These are phyloP conservation scores for Mustelus asterias DNA, from an alignment of 2,113 vertebrate species.

Conservation along the genomic window DNA sequence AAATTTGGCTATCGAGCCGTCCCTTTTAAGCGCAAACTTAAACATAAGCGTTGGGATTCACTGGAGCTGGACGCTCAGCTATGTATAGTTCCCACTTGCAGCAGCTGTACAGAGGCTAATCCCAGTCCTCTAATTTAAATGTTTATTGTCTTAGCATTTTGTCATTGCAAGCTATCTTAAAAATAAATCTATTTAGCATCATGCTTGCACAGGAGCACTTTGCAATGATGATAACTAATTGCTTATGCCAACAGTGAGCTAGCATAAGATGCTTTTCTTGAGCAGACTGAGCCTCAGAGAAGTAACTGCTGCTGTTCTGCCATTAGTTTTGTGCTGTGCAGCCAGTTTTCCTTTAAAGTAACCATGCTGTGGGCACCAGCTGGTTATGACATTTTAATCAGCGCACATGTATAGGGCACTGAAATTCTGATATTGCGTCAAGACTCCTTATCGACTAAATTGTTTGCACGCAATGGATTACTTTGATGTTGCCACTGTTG, in stretches of 20 bases:
- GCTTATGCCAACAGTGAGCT: background rate
- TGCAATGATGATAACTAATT: background rate
- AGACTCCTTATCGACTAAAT: background rate
- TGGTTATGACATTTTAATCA: background rate
- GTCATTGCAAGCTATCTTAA: background rate
- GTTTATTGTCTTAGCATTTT: background rate
- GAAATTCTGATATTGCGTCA: background rate
- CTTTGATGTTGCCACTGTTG: background rate
- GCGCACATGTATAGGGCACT: background rate
- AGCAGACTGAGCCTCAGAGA: background rate
- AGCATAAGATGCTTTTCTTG: background rate
- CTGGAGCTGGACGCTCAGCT: too few relatives aligned
- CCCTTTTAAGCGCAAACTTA: too few relatives aligned
- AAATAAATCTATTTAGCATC: background rate
- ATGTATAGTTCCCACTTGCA: background rate
- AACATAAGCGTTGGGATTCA: too few relatives aligned
- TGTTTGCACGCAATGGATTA: background rate
- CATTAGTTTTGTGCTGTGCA: background rate
- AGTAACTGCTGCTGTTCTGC: background rate
- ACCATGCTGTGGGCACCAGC: background rate
- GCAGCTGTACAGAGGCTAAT: background rate
- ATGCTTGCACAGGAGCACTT: background rate
- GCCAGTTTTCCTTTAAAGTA: background rate
- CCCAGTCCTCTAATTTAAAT: background rate
- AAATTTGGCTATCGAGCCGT: too few relatives aligned